Percentiles rank a stretch among this genome's conserved stretches.
These are phyloP conservation scores for Drosophila sp. DNA, from an alignment of 1,140 invertebrate genomes.

Conservation along the genomic window DNA sequence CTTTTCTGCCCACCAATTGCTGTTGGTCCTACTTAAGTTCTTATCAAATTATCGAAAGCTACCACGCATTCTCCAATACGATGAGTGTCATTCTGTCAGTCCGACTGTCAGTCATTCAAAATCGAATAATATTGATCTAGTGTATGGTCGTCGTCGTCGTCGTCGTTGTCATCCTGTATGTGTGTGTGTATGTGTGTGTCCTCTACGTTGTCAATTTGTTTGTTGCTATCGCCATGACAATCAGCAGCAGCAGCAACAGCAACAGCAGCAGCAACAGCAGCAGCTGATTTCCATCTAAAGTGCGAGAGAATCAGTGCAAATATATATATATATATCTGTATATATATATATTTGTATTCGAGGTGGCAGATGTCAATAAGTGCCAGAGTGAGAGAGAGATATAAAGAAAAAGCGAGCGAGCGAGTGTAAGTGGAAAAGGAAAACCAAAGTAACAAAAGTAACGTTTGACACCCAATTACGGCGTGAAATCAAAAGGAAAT, in stretches of 20 bases:
- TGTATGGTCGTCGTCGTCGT: conserved; percentile 23
- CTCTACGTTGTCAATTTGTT: conserved; percentile 67
- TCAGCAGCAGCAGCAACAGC: conserved; percentile 36
- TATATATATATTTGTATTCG: conserved; percentile 18
- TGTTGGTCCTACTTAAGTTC: conserved; percentile 36
- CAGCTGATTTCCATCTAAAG: conserved; percentile 70
- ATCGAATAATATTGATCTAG: conserved; percentile 74
- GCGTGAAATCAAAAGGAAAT: conserved; percentile 77
- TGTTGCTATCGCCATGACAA: conserved; percentile 68
- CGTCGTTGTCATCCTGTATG: not conserved
- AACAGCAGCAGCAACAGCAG: conserved; percentile 6
- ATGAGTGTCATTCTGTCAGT: conserved; percentile 48
- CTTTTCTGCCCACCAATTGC: not conserved
- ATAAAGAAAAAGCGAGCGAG: conserved; percentile 15
- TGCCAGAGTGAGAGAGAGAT: conserved; percentile 49
- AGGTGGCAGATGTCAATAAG: conserved; percentile 77
- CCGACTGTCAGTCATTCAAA: conserved; percentile 56
- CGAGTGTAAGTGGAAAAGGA: conserved; percentile 43
- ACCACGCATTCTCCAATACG: conserved; percentile 28
- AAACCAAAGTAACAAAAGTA: conserved; percentile 67
- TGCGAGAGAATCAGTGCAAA: conserved; percentile 43
- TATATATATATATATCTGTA: conserved; percentile 35
- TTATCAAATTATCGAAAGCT: conserved; percentile 47
- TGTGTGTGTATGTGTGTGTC: conserved; percentile 36
- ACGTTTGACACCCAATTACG: conserved; percentile 78